Evolutionary conservation across 1,140 invertebrate species (phyloP).

Genomic region (Adoxophyes honmai): DNA sequence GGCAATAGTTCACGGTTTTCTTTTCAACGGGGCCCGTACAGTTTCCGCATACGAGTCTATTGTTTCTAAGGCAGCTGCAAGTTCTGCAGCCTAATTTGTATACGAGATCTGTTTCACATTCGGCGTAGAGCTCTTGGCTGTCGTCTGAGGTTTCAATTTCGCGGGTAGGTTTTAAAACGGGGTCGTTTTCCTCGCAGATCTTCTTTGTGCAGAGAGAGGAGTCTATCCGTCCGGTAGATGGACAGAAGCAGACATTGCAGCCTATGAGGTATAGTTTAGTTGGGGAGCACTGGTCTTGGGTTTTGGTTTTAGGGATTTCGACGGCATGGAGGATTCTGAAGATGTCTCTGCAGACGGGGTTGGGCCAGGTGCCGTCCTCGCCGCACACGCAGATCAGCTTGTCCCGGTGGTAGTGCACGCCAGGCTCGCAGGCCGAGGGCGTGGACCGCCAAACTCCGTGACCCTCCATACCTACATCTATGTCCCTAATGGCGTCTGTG

Average conservation of each 20-base stretch:
- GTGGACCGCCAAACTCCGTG: constrained; percentile 50
- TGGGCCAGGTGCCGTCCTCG: constrained; percentile 62
- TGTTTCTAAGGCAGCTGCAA: constrained; percentile 53
- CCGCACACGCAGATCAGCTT: constrained; percentile 48
- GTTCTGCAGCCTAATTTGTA: constrained; percentile 48
- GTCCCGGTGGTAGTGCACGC: constrained; percentile 40
- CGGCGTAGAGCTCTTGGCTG: constrained; percentile 45
- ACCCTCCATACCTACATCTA: constrained; percentile 61
- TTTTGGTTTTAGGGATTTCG: constrained; percentile 25
- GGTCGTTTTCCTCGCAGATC: constrained; percentile 41
- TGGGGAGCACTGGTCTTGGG: constrained; percentile 37
- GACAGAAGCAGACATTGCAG: constrained; percentile 61
- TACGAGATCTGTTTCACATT: constrained; percentile 29
- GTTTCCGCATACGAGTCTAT: constrained; percentile 45
- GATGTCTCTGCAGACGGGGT: constrained; percentile 49
- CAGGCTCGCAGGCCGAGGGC: constrained; percentile 37
- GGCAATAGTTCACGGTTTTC: constrained; percentile 26
- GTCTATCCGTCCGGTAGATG: constrained; percentile 35
- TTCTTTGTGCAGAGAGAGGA: constrained; percentile 44
- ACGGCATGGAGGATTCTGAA: constrained; percentile 47
- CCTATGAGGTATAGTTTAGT: constrained; percentile 49
- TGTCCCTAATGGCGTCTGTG: constrained; percentile 50
- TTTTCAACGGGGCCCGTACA: constrained; percentile 19
- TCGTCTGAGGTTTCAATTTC: constrained; percentile 1
- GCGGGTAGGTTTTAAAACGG: constrained; percentile 21